Evolutionary conservation across 2,113 vertebrate species (phyloP).

Genomic region (Octodon degus): DNA sequence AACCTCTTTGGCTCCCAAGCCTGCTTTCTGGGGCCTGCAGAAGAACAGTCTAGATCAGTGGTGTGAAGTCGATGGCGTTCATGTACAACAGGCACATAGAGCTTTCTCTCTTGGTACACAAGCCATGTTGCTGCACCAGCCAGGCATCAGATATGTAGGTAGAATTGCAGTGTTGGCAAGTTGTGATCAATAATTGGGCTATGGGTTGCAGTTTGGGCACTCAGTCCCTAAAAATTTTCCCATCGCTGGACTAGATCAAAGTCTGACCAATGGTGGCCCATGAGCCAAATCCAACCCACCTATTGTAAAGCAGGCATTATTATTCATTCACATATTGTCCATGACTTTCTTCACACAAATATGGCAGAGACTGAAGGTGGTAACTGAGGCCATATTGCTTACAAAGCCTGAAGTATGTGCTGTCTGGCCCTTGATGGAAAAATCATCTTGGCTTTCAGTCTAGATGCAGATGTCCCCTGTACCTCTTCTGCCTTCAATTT

Average conservation of each 20-base stretch:
- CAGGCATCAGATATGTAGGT: background rate
- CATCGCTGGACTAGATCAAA: background rate
- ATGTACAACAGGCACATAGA: background rate
- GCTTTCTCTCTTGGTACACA: background rate
- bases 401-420: background rate
- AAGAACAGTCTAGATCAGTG: background rate
- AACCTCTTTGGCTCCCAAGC: background rate
- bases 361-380: background rate
- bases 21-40: background rate
- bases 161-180: background rate
- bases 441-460: background rate
- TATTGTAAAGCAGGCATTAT: background rate
- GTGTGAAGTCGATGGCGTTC: background rate
- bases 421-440: background rate
- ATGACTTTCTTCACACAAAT: background rate
- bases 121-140: background rate
- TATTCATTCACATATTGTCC: background rate
- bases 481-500: background rate
- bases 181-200: background rate
- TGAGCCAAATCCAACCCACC: background rate
- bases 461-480: background rate
- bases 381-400: background rate
- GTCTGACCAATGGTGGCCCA: background rate
- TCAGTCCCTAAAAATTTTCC: background rate
- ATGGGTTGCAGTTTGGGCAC: background rate